A percentile compares a stretch with the other conserved stretches of the same genome.
phyloP scores from a whole-genome alignment of 1,140 invertebrate genomes.

The Drosophila obscura region DNA sequence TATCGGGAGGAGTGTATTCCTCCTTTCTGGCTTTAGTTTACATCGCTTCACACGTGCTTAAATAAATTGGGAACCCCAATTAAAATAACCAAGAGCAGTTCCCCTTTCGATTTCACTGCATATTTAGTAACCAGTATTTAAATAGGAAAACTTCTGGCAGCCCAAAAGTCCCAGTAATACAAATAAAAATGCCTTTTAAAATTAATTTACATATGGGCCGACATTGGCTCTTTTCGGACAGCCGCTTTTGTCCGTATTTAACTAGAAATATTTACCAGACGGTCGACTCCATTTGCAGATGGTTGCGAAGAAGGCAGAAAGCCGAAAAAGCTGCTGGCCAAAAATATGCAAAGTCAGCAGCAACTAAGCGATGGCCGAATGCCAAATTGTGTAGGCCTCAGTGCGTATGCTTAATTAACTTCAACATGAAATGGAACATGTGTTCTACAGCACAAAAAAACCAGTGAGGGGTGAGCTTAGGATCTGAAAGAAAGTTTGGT shows the following conservation, averaged over 20 bases:
- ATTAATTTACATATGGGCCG: slow-evolving; percentile 70
- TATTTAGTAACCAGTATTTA: slow-evolving; percentile 6
- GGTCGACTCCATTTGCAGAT: slow-evolving; percentile 31
- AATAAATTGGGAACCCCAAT: slow-evolving; percentile 28
- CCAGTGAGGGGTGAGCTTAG: neutral
- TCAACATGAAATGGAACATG: slow-evolving; percentile 45
- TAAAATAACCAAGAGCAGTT: slow-evolving; percentile 22
- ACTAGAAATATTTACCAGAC: slow-evolving; percentile 54
- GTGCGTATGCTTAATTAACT: slow-evolving; percentile 78
- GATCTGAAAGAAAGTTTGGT: slow-evolving; percentile 24
- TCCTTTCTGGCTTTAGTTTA: neutral
- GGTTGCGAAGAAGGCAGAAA: slow-evolving; percentile 15
- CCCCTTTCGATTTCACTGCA: slow-evolving; percentile 8
- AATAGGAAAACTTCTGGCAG: slow-evolving; percentile 32
- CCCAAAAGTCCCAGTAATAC: slow-evolving; percentile 3
- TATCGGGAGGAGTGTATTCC: neutral
- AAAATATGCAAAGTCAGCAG: slow-evolving; percentile 79
- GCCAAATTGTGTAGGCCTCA: slow-evolving; percentile 57
- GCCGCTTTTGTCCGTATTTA: slow-evolving; percentile 45
- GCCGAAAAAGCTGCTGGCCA: slow-evolving; percentile 42
- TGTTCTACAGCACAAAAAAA: slow-evolving; percentile 36
- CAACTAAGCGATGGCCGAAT: slow-evolving; percentile 47
- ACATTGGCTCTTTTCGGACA: slow-evolving; percentile 14
- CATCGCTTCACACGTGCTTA: slow-evolving; percentile 19
- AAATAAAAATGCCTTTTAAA: slow-evolving; percentile 51